These are phyloP conservation scores for Gortyna flavago DNA, from an alignment of 2,888 invertebrate species.

Conservation along the genomic window DNA sequence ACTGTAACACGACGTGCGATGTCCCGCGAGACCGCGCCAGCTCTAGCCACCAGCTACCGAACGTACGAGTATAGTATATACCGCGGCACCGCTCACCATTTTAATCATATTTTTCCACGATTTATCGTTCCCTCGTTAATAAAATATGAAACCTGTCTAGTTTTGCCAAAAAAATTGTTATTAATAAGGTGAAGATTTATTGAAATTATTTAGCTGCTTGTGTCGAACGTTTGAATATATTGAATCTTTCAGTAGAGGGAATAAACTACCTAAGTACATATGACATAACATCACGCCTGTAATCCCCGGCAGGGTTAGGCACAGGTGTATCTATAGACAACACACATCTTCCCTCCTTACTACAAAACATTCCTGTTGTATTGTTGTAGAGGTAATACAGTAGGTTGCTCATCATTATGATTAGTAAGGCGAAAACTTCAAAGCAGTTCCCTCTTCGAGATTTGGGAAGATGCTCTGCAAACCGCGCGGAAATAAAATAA, in stretches of 20 bases:
- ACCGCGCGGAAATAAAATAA: no score
- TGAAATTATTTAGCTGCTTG: not conserved
- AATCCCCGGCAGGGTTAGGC: not conserved
- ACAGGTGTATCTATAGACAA: not conserved
- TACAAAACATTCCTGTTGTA: not conserved
- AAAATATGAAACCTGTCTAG: slow-evolving; percentile 43
- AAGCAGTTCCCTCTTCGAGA: not conserved
- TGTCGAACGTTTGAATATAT: not conserved
- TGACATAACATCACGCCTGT: not conserved
- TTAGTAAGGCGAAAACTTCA: not conserved
- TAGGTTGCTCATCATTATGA: not conserved
- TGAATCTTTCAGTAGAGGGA: not conserved
- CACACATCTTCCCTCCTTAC: not conserved
- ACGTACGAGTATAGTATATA: not conserved
- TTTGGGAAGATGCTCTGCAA: not conserved
- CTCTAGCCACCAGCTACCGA: slow-evolving; percentile 7
- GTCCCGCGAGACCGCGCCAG: slow-evolving; percentile 42
- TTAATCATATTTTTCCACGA: slow-evolving; percentile 49
- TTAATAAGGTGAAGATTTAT: slow-evolving; percentile 26
- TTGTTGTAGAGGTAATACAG: not conserved
- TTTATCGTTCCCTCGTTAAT: slow-evolving; percentile 51
- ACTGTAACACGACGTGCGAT: slow-evolving; percentile 25
- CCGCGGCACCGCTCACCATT: slow-evolving; percentile 11
- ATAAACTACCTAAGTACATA: not conserved
- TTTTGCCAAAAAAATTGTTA: slow-evolving; percentile 39